Evolutionary conservation across 2,888 invertebrate genomes (phyloP), one percentile per base, ranked within the genome.

Genomic region (Elysia crispata): DNA sequence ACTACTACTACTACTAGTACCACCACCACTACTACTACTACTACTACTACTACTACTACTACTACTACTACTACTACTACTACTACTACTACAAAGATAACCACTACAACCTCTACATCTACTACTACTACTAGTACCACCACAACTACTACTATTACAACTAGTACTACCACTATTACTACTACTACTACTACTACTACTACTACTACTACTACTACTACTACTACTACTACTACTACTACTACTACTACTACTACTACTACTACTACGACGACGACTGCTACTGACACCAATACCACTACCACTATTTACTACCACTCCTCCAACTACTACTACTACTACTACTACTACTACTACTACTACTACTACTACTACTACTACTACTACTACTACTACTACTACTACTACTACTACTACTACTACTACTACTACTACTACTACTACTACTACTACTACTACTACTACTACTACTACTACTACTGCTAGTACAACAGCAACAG

Each of bases 391-490:
- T 67, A 67, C 67, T 11, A 67, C 67, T 67, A 67, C 67, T 67
- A 67, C 67, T 67, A 67, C 67, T 67, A 67, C 67, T 67, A 67
- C 67, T 67, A 67, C 67, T 67, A 67, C 67, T 67, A 67, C 67
- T 67, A 67, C 67, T 60, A 60, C 60, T 60, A 60, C 60, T 60
- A 60, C 60, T 60, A 67, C 67, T 67, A 67, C 67, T 67, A 67
- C 67, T 67, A 67, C 67, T 67, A 67, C 67, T 11, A 67, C 67
- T 67, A 67, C 67, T 11, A 67, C 67, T 67, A 67, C 67, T 11
- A 67, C 67, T 67, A 67, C 67, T 67, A 67, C 67, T 67, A 67
- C 67, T 67, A 67, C 67, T 67, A 67, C 67, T 67, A 67, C 67
- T 67, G 30, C 66, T 66, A 66, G 28, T 66, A 66, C 6, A 66